Percentiles rank a stretch among this genome's conserved stretches.
Conservation (phyloP, 2,797 vertebrate genomes). For the Centropyge bicolor region DNA sequence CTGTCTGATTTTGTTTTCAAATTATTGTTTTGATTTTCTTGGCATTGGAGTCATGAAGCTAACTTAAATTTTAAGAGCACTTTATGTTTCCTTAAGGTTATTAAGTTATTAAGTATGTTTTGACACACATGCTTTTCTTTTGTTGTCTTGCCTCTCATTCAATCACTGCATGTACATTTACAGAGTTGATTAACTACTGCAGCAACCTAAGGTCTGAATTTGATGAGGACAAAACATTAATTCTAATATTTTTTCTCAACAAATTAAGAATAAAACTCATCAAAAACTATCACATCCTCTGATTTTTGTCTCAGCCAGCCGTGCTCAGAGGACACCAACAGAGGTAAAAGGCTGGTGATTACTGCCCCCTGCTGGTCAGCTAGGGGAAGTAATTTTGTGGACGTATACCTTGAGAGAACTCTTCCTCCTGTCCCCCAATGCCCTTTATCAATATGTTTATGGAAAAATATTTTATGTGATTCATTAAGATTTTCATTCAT, state of each 20-base stretch:
- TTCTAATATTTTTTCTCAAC: neutral
- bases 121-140: neutral
- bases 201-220: neutral
- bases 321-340: neutral
- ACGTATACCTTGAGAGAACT: rapidly evolving
- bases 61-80: too few relatives aligned
- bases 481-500: neutral
- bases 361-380: slow-evolving; percentile 72
- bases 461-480: neutral
- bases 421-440: neutral
- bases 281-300: neutral
- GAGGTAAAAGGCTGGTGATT: slow-evolving; percentile 32
- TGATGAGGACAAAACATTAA: neutral
- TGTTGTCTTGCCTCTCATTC: neutral
- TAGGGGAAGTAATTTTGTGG: neutral
- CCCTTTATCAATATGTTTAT: neutral
- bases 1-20: neutral
- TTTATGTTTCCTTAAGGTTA: too few relatives aligned
- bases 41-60: too few relatives aligned
- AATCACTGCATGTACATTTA: neutral
- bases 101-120: neutral
- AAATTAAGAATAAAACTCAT: neutral
- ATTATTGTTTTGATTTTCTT: neutral
- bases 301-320: neutral
- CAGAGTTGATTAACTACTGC: neutral